A percentile compares a stretch with the other conserved stretches of the same genome.
Evolutionary conservation across 1,140 invertebrate genomes (phyloP).

Genomic region (Saccostrea glomerata): DNA sequence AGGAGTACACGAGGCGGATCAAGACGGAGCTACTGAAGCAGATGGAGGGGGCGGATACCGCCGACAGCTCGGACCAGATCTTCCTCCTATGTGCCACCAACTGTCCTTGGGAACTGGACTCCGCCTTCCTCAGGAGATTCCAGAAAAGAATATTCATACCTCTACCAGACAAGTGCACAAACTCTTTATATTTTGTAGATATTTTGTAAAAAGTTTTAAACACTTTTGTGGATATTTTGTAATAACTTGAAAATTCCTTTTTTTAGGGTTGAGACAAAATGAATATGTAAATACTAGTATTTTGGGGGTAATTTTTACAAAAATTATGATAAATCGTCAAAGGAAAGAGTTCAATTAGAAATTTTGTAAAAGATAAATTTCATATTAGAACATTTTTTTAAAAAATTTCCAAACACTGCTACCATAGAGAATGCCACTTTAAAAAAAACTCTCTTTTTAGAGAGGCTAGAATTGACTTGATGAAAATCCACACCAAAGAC

Average conservation of each 20-base stretch:
- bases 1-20: conserved; percentile 81
- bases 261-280: too few relatives aligned
- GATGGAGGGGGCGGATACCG: conserved; percentile 79
- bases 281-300: too few relatives aligned
- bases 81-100: conserved; percentile 84
- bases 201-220: too few relatives aligned
- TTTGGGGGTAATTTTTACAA: too few relatives aligned
- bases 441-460: conserved; percentile 52
- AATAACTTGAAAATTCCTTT: neutral
- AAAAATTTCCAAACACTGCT: too few relatives aligned
- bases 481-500: conserved; percentile 73
- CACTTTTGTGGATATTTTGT: neutral
- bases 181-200: too few relatives aligned
- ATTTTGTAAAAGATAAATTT: too few relatives aligned
- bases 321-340: too few relatives aligned
- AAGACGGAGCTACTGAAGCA: conserved; percentile 82
- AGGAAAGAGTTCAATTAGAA: too few relatives aligned
- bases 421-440: too few relatives aligned
- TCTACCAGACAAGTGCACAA: conserved; percentile 79
- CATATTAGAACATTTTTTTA: too few relatives aligned
- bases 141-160: conserved; percentile 83
- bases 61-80: conserved; percentile 69
- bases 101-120: conserved; percentile 85
- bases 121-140: conserved; percentile 83
- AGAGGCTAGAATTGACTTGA: conserved; percentile 72